Evolutionary conservation across 1,140 invertebrate genomes (phyloP), one percentile per base, ranked within the genome.

Genomic region (Drosophila arizonae): DNA sequence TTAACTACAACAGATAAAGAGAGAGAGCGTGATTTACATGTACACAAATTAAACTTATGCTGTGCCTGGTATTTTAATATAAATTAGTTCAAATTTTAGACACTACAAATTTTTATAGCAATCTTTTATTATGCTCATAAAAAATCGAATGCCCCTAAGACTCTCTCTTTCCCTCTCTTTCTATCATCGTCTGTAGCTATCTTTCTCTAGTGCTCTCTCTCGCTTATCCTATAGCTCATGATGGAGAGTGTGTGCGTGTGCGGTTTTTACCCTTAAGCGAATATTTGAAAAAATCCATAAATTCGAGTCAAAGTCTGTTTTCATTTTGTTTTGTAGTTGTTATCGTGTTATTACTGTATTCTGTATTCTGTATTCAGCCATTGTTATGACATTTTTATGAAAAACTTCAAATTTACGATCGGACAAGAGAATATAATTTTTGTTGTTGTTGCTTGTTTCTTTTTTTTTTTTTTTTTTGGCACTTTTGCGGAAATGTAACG

Each of bases 381-480:
- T 74, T 86, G 88, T 90, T 90, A 85, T 90, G 87, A 90, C 88
- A 90, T 84, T 90, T 90, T 90, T 90, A 90, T 90, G 88, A 90
- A 90, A 85, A 74, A 81, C 88, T 90, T 88, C 5, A 86, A 90
- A 90, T 90, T 90, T 90, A 90, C 72, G 87, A 81, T 77, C 79
- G 69, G 61, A 72, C 72, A 79, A 68, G 60, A 69, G 71, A 75
- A 79, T 69, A 79, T 69, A 69, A 58, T 52, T 43, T 30, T 6
- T 30, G 6, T 28, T 4, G 28, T 24, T 24, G 21, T 24, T 24
- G 21, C 21, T 24, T 24, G 21, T 24, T 24, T 24, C 21, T 24
- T 24, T 24, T 24, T 24, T 24, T 24, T 24, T 24, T 6, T 30
- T 30, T 57, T 30, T 76, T 72, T 51, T 60, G 43, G 52, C 58